phyloP scores from a whole-genome alignment of 2,797 vertebrate genomes.

The Mus caroli region DNA sequence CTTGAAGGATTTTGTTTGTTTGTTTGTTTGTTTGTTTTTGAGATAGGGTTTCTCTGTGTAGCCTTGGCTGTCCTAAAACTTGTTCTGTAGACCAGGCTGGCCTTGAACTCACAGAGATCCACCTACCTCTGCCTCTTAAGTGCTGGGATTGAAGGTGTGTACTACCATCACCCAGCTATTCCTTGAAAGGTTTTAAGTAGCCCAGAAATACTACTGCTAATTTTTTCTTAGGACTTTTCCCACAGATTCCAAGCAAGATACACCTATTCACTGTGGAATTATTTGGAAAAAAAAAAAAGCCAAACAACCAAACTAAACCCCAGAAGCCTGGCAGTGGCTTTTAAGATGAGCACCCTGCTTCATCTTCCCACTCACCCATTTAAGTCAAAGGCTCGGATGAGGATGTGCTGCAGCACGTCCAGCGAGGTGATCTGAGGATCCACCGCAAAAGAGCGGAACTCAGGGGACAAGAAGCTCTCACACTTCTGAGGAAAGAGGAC shows the following conservation, averaged over 20 bases:
- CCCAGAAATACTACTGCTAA: constrained; percentile 6
- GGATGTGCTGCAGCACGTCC: constrained; percentile 97
- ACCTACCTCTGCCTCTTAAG: not conserved
- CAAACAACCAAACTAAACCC: constrained; percentile 4
- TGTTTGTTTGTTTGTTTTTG: not conserved
- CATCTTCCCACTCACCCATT: constrained; percentile 91
- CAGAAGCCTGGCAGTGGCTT: not conserved
- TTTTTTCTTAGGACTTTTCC: constrained; percentile 27
- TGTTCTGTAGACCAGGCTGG: not conserved
- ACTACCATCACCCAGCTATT: not conserved
- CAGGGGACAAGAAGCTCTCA: constrained; percentile 92
- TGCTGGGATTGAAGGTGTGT: not conserved
- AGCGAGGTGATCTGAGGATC: constrained; percentile 97
- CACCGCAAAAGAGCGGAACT: constrained; percentile 96
- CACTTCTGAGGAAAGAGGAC: constrained; percentile 91
- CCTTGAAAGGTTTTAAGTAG: constrained; percentile 30
- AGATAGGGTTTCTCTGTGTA: not conserved
- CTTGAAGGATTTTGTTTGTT: not conserved
- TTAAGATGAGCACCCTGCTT: not conserved
- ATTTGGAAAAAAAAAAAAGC: not conserved
- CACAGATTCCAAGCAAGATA: not conserved
- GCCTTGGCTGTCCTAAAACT: not conserved
- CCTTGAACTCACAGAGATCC: not conserved
- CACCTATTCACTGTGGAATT: not conserved
- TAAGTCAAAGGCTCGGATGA: constrained; percentile 95